These are phyloP conservation scores for Prunella strophiata DNA, from an alignment of 2,797 vertebrate species.

Conservation along the genomic window DNA sequence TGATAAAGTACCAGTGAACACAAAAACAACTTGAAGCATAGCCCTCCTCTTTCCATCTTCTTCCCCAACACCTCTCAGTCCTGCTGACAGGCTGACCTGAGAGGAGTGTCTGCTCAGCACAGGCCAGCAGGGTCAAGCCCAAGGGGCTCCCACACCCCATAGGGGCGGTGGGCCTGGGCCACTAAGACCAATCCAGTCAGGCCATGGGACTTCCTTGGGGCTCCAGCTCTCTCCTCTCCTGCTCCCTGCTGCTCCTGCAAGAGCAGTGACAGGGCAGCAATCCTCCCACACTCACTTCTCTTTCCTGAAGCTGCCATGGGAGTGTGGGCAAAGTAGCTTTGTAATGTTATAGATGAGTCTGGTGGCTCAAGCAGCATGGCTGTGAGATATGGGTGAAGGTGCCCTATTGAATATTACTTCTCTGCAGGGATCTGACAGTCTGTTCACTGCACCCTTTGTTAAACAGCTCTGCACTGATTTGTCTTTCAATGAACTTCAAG, in stretches of 20 bases:
- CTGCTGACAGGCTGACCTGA: not conserved
- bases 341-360: not conserved
- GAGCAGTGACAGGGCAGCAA: not conserved
- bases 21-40: not conserved
- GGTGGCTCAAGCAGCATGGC: not conserved
- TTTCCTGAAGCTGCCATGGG: not conserved
- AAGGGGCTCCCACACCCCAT: not conserved
- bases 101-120: not conserved
- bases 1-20: conserved; percentile 9
- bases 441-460: not conserved
- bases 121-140: not conserved
- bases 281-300: not conserved
- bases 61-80: not conserved
- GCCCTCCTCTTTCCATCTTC: not conserved
- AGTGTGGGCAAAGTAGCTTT: not conserved
- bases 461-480: not conserved
- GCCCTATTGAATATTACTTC: not conserved
- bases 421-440: not conserved
- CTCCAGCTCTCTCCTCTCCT: not conserved
- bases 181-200: not conserved
- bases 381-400: not conserved
- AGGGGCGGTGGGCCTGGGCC: not conserved
- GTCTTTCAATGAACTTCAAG: not conserved
- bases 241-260: not conserved
- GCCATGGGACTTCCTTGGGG: not conserved